Evolutionary conservation across 2,797 vertebrate species (phyloP), one percentile per base, ranked within the genome.

Genomic region (Delichon dasypus): DNA sequence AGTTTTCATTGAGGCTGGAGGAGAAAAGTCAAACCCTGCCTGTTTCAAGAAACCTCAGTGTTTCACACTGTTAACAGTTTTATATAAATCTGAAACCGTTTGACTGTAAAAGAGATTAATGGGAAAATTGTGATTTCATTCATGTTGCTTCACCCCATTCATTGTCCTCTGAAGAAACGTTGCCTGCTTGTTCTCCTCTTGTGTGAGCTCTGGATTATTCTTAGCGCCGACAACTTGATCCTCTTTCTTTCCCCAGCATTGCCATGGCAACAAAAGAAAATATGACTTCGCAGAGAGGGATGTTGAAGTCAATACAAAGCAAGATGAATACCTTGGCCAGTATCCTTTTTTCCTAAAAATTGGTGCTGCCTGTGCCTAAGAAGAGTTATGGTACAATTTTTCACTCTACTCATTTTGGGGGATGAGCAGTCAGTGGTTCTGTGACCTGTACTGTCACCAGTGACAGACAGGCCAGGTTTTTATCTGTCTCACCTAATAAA

Each of bases 261-360:
- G 99, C 99, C 95, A 99, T 99, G 99, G 99, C 99, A 91, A 99
- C 99, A 92, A 99, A 99, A 98, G 99, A 99, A 98, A 99, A 99
- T 97, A 99, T 99, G 99, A 99, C 99, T 92, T 99, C 99, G 12
- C 99, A 99, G 94, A 98, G 99, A 94, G 99, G 99, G 82, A 81
- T 99, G 94, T 96, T 99, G 97, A 99, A 99, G 97, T 99, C 99
- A 86, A 99, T 99, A 98, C 99, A 99, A 92, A 99, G 99, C 98
- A 98, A 98, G 96, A 99, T 99, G 98, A 99, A 99, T 98, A 99
- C 99, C 64, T 98, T 99, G 98, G 99, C 99, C 96, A 99, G 99
- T 99, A 99, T 99, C 99, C 99, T 99, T 99, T 98, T 42, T 98
- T 97, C 51, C 87, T 83, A 75, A 89, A 71, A 50, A 40, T 54